A percentile compares a stretch with the other conserved stretches of the same genome.
Evolutionary conservation across 2,888 invertebrate genomes (phyloP).

Genomic region (Drosophila phalerata): DNA sequence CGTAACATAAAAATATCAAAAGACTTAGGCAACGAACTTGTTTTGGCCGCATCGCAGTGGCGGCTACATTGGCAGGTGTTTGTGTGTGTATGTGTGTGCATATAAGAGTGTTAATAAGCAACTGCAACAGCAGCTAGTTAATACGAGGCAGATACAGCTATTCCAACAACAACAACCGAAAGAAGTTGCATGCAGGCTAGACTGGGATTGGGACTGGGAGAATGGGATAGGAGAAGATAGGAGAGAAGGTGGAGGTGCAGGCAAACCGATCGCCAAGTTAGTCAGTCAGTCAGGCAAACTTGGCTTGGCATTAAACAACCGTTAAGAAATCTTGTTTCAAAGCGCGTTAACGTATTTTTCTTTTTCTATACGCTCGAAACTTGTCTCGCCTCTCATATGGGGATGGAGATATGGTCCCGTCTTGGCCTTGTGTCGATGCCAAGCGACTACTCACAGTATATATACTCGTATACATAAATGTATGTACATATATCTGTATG

Average conservation of each 20-base stretch:
- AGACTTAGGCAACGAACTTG: constrained; percentile 77
- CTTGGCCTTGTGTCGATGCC: constrained; percentile 43
- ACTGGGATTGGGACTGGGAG: constrained; percentile 37
- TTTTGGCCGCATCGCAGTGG: constrained; percentile 53
- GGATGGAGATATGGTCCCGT: constrained; percentile 20
- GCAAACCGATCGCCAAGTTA: constrained; percentile 58
- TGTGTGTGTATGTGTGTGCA: constrained; percentile 38
- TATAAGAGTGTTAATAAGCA: constrained; percentile 77
- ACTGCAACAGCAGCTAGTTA: constrained; percentile 77
- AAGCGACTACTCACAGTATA: constrained; percentile 21
- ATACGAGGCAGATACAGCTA: constrained; percentile 66
- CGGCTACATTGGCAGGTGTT: constrained; percentile 45
- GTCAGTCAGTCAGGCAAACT: constrained; percentile 69
- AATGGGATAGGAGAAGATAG: constrained; percentile 7
- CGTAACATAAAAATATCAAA: constrained; percentile 65
- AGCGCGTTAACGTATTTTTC: constrained; percentile 63
- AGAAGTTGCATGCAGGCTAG: constrained; percentile 53
- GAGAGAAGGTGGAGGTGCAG: constrained; percentile 15
- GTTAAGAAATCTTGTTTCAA: constrained; percentile 82
- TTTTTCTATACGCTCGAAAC: constrained; percentile 38
- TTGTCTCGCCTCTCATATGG: constrained; percentile 50
- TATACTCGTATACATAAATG: constrained; percentile 2
- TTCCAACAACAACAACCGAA: constrained; percentile 50
- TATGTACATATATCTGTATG: not conserved
- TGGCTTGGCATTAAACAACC: constrained; percentile 78